These are phyloP conservation scores for Aricia artaxerxes DNA, from an alignment of 2,888 invertebrate genomes.

Conservation along the genomic window DNA sequence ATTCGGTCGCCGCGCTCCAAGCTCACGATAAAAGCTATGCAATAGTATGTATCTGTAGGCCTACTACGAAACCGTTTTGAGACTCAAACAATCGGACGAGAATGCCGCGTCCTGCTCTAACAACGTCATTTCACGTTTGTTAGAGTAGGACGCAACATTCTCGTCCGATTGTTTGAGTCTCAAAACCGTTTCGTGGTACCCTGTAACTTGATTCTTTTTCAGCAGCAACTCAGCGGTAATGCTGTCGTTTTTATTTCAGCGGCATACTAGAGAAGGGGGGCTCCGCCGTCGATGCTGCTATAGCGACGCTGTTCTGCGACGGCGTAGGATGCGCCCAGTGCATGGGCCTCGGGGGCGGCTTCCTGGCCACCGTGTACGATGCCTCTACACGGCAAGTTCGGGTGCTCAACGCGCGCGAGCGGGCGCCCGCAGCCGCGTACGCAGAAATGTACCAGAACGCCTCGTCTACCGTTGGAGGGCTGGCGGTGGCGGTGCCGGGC, in stretches of 20 bases:
- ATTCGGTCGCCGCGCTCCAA: too few species aligned
- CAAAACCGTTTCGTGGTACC: too few species aligned
- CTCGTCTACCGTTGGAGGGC: conserved; percentile 80
- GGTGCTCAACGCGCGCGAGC: conserved; percentile 88
- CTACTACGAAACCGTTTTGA: too few species aligned
- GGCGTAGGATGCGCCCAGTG: conserved; percentile 91
- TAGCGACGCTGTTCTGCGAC: conserved; percentile 92
- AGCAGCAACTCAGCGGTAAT: too few species aligned
- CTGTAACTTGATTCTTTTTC: too few species aligned
- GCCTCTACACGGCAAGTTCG: conserved; percentile 78
- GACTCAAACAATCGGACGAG: too few species aligned
- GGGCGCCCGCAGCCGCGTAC: conserved; percentile 85
- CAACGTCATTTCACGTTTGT: too few species aligned
- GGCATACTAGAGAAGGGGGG: conserved; percentile 85
- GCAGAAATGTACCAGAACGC: conserved; percentile 84
- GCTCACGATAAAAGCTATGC: too few species aligned
- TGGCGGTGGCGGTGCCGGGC: conserved; percentile 93
- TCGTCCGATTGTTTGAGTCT: too few species aligned
- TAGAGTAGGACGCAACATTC: too few species aligned
- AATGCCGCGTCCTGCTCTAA: too few species aligned
- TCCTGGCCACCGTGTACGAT: conserved; percentile 90
- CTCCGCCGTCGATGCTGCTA: conserved; percentile 91
- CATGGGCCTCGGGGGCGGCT: conserved; percentile 95
- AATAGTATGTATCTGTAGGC: too few species aligned
- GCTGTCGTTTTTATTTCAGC: conserved; percentile 60